Percentiles rank a stretch among this genome's conserved stretches.
phyloP scores from a whole-genome alignment of 1,140 invertebrate genomes.

The Caenorhabditis remanei region DNA sequence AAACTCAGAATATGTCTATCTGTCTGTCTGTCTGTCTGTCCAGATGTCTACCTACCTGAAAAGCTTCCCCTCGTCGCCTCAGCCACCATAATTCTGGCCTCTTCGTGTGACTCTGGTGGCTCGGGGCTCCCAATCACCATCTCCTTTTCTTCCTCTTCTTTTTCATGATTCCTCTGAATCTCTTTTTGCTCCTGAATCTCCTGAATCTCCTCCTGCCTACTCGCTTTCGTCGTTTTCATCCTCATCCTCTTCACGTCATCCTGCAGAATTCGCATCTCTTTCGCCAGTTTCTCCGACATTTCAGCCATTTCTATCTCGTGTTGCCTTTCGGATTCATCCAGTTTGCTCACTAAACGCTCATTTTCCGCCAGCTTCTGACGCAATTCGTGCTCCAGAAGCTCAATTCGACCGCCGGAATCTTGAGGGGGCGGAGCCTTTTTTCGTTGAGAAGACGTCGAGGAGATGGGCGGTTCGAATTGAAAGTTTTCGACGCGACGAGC shows the following conservation, averaged over 20 bases:
- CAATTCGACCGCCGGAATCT: neutral
- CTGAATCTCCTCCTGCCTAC: neutral
- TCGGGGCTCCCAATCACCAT: slow-evolving; percentile 1
- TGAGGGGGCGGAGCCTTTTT: neutral
- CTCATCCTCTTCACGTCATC: slow-evolving; percentile 26
- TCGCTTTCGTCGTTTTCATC: neutral
- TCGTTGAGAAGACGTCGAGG: neutral
- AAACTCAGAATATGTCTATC: no score
- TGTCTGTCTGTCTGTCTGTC: no score
- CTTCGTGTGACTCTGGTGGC: slow-evolving; percentile 32
- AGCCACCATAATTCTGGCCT: slow-evolving; percentile 14
- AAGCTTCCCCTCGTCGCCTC: slow-evolving; percentile 1
- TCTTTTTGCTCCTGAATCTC: neutral
- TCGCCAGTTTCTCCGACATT: slow-evolving; percentile 44
- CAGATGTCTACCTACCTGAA: neutral
- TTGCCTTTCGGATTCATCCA: slow-evolving; percentile 30
- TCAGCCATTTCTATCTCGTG: slow-evolving; percentile 21
- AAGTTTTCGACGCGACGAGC: slow-evolving; percentile 69
- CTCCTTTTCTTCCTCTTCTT: neutral
- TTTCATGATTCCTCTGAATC: no score
- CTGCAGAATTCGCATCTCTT: slow-evolving; percentile 39
- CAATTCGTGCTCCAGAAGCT: slow-evolving; percentile 32
- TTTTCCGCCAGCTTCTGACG: neutral
- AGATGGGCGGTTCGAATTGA: neutral
- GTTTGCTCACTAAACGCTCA: neutral